A percentile compares a stretch with the other conserved stretches of the same genome.
Evolutionary conservation across 2,113 vertebrate genomes (phyloP).

Genomic region (Malurus cyaneus): DNA sequence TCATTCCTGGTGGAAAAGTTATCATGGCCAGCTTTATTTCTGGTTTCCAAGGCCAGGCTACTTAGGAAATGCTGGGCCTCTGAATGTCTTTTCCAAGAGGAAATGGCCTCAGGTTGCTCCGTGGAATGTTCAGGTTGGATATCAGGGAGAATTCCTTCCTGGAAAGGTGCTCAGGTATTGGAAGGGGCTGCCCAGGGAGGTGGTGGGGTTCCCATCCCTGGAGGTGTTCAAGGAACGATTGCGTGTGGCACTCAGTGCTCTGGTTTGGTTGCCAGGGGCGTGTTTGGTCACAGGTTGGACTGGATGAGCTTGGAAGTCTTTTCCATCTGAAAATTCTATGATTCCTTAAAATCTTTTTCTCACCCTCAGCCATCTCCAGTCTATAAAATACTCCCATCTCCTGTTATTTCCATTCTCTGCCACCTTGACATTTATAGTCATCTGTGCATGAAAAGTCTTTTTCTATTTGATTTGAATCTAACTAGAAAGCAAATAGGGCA

Average conservation of each 20-base stretch:
- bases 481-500: background rate
- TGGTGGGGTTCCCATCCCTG: background rate
- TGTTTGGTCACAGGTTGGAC: background rate
- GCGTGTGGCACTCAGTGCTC: too few species aligned
- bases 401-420: background rate
- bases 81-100: background rate
- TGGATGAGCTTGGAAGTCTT: background rate
- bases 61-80: background rate
- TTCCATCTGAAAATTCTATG: background rate
- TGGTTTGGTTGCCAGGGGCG: background rate
- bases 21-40: background rate
- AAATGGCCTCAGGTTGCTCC: background rate
- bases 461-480: background rate
- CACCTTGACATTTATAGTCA: fast-evolving
- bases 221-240: background rate
- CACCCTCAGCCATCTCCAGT: background rate
- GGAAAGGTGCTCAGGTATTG: background rate
- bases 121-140: background rate
- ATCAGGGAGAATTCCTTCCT: background rate
- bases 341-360: background rate
- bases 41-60: background rate
- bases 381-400: background rate
- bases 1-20: background rate
- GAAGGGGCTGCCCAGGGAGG: background rate
- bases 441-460: background rate